Evolutionary conservation across 2,888 invertebrate species (phyloP), one percentile per base, ranked within the genome.

Genomic region (Stenichneumon culpator): DNA sequence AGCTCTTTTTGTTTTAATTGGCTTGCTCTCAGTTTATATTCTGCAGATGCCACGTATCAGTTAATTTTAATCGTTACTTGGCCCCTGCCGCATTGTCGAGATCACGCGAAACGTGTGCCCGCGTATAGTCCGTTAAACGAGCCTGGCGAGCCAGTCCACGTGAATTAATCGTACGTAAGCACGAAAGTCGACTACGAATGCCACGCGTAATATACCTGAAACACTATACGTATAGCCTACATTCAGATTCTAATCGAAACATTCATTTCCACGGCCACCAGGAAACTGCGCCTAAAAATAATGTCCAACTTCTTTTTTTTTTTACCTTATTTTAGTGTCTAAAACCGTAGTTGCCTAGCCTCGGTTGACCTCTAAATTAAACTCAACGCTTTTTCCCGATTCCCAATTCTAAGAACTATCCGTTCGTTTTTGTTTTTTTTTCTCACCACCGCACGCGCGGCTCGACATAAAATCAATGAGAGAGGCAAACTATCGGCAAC

Each of bases 1-100:
- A 44, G 44, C 44, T 72, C 14, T 72, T 39, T 39, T 14, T 57
- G 22, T 39, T 39, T 16, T 54, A 57, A 72, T 72, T 57, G 72
- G 54, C 65, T 50, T 16, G 63, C 32, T 32, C 36, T 50, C 67
- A 54, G 52, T 36, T 65, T 77, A 36, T 52, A 52, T 4, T 77
- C 36, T 77, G 52, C 0, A 14, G 50, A 36, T 2, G 39, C 69
- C 57, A 22, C 57, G 47, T 60, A 63, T 81, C 22, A 50, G 68
- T 50, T 50, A 60, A 81, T 81, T 57, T 69, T 39, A 60, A 75
- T 81, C 81, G 75, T 81, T 75, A 75, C 47, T 69, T 69, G 50
- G 60, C 69, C 54, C 44, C 52, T 57, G 52, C 63, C 69, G 75
- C 81, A 81, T 74, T 81, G 60, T 50, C 69, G 75, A 70, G 69